These are phyloP conservation scores for Pentamera pediparva DNA, from an alignment of 53 echinoderm and acorn worm genomes.

Conservation along the genomic window DNA sequence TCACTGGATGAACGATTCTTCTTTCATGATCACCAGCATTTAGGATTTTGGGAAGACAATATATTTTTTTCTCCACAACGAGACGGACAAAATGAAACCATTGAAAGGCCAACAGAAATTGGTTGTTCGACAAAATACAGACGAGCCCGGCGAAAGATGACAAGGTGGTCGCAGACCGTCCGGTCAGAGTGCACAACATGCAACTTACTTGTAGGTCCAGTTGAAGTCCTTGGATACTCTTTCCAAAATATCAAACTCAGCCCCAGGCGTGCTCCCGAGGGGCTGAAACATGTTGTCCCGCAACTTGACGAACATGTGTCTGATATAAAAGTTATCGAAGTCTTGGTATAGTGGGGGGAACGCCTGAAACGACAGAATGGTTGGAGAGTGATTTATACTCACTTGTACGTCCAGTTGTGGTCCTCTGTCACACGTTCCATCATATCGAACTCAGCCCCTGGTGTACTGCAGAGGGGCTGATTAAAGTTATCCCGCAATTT, in stretches of 20 bases:
- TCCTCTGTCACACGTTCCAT: constrained; percentile 68
- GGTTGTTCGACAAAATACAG: too few species aligned
- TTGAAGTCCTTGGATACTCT: constrained; percentile 63
- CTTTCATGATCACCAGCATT: too few species aligned
- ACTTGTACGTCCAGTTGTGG: constrained; percentile 76
- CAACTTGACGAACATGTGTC: constrained; percentile 73
- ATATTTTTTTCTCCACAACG: too few species aligned
- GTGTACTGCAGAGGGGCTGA: constrained; percentile 57
- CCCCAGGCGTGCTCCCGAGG: constrained; percentile 63
- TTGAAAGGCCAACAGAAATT: too few species aligned
- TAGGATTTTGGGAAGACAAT: too few species aligned
- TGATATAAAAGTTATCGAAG: constrained; percentile 86
- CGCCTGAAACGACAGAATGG: constrained; percentile 59
- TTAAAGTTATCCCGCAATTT: constrained; percentile 75
- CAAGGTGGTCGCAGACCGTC: too few species aligned
- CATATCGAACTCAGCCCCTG: constrained; percentile 68
- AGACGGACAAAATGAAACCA: too few species aligned
- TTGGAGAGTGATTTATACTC: too few species aligned
- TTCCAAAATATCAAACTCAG: constrained; percentile 58
- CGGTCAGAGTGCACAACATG: too few species aligned
- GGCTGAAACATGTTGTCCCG: constrained; percentile 67
- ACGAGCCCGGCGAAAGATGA: too few species aligned
- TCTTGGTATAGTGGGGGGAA: constrained; percentile 88
- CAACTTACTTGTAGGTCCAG: constrained; percentile 71
- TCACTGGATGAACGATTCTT: too few species aligned